Conservation (phyloP, 2,113 vertebrate species). For the Baryphthengus martii region DNA sequence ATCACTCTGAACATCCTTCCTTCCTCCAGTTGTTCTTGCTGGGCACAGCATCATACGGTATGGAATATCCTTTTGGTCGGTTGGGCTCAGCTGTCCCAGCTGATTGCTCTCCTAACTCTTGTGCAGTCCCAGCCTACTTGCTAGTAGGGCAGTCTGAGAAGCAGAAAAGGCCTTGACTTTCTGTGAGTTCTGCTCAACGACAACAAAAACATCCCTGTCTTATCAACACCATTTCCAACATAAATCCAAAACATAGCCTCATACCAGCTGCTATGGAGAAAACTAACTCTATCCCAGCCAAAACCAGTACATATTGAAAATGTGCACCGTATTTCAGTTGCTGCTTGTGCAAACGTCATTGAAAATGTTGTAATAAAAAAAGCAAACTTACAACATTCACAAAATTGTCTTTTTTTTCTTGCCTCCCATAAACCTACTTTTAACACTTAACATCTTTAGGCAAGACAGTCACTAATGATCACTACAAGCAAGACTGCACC, state of each 20-base stretch:
- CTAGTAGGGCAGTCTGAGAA: background rate
- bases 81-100: background rate
- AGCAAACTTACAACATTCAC: background rate
- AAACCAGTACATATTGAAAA: background rate
- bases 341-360: background rate
- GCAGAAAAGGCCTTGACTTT: background rate
- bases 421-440: background rate
- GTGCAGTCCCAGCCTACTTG: accelerated
- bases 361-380: background rate
- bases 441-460: background rate
- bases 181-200: background rate
- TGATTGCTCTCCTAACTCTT: background rate
- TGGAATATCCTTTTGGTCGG: background rate
- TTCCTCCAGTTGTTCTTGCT: background rate
- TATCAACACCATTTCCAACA: background rate
- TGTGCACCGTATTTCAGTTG: background rate
- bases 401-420: background rate
- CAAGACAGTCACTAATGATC: background rate
- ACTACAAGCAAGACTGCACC: background rate
- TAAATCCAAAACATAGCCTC: background rate
- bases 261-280: background rate
- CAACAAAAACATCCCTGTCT: background rate
- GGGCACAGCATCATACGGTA: background rate
- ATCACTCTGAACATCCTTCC: accelerated
- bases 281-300: background rate